Base-by-base conservation (phyloP, 2,888 invertebrate genomes). In the Tipula unca region DNA sequence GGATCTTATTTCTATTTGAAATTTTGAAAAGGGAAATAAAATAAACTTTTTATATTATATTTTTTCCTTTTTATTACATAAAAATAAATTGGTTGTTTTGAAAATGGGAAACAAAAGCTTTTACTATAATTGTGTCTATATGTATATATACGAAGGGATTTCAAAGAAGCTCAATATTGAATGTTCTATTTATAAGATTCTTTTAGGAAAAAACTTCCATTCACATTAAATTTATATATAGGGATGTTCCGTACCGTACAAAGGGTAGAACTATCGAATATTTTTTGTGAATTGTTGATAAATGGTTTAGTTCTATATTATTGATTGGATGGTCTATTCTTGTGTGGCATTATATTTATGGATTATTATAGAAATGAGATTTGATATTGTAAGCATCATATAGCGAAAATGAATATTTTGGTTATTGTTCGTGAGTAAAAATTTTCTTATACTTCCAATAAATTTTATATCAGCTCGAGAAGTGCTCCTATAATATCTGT, bases 1-100 rank as follows among this genome's bases (percentile, higher is more conserved):
- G 69, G 69, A 69, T 69, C 69, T 69, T 69, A 69, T 69, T 69
- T 25, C 69, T 69, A 69, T 48, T 17, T n/a, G n/a, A n/a, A n/a
- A n/a, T n/a, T 69, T 69, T 69, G 69, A 69, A 69, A 69, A 69
- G 69, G 69, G 69, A 69, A 69, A 69, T 69, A 69, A 69, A 69
- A 69, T 69, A 69, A 69, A 69, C 25, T 69, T 69, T 69, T 36
- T 69, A 10, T 69, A 10, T 25, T n/a, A 69, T 10, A 13, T 54
- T 8, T 54, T 54, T 54, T 54, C 48, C 48, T 54, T 54, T 54
- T 54, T 69, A 69, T 25, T 10, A 69, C 69, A 69, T 10, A 69
- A 69, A 69, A 69, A 69, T 69, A 69, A 69, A 69, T 69, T 69
- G 69, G 10, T 69, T 69, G 25, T 69, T 69, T 69, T 69, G 69